Evolutionary conservation across 1,140 invertebrate species (phyloP).

Genomic region (Drosophila insularis): DNA sequence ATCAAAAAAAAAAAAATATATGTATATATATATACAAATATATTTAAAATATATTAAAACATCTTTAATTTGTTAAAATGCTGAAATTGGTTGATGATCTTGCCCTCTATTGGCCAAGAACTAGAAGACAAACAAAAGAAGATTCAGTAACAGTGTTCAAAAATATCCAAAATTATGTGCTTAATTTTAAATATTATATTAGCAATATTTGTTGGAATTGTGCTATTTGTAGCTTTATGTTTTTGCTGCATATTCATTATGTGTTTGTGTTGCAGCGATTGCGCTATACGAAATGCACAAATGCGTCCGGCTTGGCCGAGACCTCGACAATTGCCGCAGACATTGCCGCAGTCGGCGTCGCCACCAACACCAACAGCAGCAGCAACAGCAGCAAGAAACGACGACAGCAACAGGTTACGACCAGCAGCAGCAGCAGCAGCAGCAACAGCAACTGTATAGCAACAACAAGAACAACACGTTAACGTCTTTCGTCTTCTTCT

Average conservation of each 20-base stretch:
- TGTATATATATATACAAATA: no score
- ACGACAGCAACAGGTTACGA: slow-evolving; percentile 55
- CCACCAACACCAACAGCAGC: slow-evolving; percentile 23
- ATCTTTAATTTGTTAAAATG: no score
- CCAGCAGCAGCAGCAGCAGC: slow-evolving; percentile 44
- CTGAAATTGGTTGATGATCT: no score
- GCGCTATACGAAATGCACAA: slow-evolving; percentile 16
- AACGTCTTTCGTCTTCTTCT: neutral
- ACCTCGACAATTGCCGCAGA: slow-evolving; percentile 17
- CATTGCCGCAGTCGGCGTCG: neutral
- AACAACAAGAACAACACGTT: slow-evolving; percentile 34
- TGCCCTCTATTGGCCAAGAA: no score
- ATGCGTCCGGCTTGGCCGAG: slow-evolving; percentile 35
- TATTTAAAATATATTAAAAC: no score
- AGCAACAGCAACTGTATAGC: slow-evolving; percentile 29
- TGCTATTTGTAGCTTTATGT: slow-evolving; percentile 17
- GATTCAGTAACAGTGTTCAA: no score
- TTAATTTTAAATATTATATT: slow-evolving; percentile 27
- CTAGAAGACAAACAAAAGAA: no score
- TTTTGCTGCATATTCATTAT: slow-evolving; percentile 21
- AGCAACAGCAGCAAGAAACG: slow-evolving; percentile 23
- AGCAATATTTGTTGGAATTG: slow-evolving; percentile 4
- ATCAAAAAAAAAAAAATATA: no score
- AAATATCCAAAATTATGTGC: neutral
- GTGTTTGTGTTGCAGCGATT: slow-evolving; percentile 35